Base-by-base conservation (phyloP, 2,113 vertebrate species). In the Ammodytes marinus region DNA sequence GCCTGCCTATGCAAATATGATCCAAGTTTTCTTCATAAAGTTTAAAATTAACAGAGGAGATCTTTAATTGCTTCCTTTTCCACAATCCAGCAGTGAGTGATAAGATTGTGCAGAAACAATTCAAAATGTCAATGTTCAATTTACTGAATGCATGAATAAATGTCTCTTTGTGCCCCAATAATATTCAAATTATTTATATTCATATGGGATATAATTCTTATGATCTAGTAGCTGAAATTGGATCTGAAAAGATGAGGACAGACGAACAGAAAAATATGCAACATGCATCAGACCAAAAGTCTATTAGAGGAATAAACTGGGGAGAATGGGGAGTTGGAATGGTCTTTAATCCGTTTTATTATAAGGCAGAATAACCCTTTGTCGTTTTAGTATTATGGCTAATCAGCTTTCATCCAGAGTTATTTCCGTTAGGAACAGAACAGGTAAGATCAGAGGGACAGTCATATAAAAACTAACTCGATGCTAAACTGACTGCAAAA, bases 371-470 rank as follows among this genome's bases (percentile, higher is more conserved):
- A 11, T 43, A 35, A 46, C 17, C 27, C 5, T 49, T 27, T 11
- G 3, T 15, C 9, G 87, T 82, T 77, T 53, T 79, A 82, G 86
- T 77, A 54, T 74, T 71, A 46, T 42, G 35, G 42, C 35, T 75
- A 77, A 80, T 69, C 68, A 77, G 61, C 58, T 66, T 52, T 19
- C 13, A 76, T 47, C 64, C 64, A 42, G 6, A 42, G 10, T 5
- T 9, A 42, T 52, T 12, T 53, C 47, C 50, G 47, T 4, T 59
- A 4, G 19, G 14, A 2, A 12, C 9, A 19, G 4, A n/a, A 5
- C 60, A 43, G 59, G 27, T 27, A 47, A 27, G 19, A 8, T 57
- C 19, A 74, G 37, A 67, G 42, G 4, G 40, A 39, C 19, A 27
- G 4, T 47, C 11, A 54, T 46, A 64, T 59, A 54, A 66, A 69